These are phyloP conservation scores for Oxyteleia sp. DNA, from an alignment of 2,888 invertebrate genomes.

Conservation along the genomic window DNA sequence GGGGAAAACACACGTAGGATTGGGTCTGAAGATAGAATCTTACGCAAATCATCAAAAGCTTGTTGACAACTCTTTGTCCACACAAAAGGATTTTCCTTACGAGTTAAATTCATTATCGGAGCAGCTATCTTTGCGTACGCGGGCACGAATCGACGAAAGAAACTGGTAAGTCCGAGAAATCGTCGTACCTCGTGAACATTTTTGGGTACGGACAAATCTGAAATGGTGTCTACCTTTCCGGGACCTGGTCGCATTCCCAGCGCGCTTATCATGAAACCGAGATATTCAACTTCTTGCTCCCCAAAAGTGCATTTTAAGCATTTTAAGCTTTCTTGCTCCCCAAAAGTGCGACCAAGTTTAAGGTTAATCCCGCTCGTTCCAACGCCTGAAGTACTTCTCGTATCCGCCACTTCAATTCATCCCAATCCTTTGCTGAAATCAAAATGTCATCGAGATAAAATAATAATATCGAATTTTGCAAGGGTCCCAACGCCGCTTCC, in stretches of 20 bases:
- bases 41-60: slow-evolving; percentile 30
- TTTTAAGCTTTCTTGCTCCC: no score
- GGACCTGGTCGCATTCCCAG: slow-evolving; percentile 26
- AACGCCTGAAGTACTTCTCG: slow-evolving; percentile 20
- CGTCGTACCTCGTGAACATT: slow-evolving; percentile 52
- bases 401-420: slow-evolving; percentile 30
- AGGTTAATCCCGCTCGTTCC: slow-evolving; percentile 26
- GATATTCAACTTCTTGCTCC: slow-evolving; percentile 11
- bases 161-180: slow-evolving; percentile 60
- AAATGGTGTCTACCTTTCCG: slow-evolving; percentile 27
- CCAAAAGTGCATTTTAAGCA: slow-evolving; percentile 28
- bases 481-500: slow-evolving; percentile 30
- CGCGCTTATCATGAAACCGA: slow-evolving; percentile 18
- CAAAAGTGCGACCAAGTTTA: no score
- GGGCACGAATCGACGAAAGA: slow-evolving; percentile 21
- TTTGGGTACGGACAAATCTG: slow-evolving; percentile 14
- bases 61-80: slow-evolving; percentile 23
- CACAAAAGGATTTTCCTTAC: background rate
- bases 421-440: slow-evolving; percentile 21
- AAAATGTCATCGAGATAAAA: slow-evolving; percentile 48
- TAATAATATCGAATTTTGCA: slow-evolving; percentile 23
- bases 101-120: background rate
- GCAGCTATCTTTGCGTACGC: slow-evolving; percentile 4
- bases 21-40: slow-evolving; percentile 3
- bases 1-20: slow-evolving; percentile 13